Conservation (phyloP, 2,113 vertebrate species). For the Gyps fulvus region DNA sequence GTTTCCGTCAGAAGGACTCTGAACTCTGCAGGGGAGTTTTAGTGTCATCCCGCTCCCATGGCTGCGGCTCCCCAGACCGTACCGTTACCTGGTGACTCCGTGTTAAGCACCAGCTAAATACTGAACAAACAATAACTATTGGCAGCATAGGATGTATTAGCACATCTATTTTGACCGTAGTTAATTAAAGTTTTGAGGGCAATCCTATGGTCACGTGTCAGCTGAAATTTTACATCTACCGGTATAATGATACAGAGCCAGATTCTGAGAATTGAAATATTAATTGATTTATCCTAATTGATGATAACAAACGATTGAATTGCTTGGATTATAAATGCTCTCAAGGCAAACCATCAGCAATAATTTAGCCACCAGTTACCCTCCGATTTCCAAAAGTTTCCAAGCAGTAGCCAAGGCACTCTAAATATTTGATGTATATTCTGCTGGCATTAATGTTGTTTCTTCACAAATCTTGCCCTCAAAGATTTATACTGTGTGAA, state of each 20-base stretch:
- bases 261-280: not conserved
- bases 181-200: not conserved
- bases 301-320: not conserved
- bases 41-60: not conserved
- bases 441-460: not conserved
- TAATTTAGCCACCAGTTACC: not conserved
- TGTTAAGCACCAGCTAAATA: not conserved
- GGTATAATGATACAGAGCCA: fast-evolving
- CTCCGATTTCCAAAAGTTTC: not conserved
- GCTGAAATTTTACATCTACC: not conserved
- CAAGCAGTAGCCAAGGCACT: not conserved
- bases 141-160: not conserved
- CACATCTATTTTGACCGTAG: not conserved
- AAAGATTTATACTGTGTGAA: not conserved
- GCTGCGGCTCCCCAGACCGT: fast-evolving
- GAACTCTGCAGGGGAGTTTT: not conserved
- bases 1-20: not conserved
- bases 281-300: not conserved
- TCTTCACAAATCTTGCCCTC: not conserved
- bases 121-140: not conserved
- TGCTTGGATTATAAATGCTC: not conserved
- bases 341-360: not conserved
- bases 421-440: not conserved
- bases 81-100: not conserved
- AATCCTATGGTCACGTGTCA: not conserved